A percentile compares a stretch with the other conserved stretches of the same genome.
These are phyloP conservation scores for Leptinotarsa juncta DNA, from an alignment of 2,888 invertebrate species.

Conservation along the genomic window DNA sequence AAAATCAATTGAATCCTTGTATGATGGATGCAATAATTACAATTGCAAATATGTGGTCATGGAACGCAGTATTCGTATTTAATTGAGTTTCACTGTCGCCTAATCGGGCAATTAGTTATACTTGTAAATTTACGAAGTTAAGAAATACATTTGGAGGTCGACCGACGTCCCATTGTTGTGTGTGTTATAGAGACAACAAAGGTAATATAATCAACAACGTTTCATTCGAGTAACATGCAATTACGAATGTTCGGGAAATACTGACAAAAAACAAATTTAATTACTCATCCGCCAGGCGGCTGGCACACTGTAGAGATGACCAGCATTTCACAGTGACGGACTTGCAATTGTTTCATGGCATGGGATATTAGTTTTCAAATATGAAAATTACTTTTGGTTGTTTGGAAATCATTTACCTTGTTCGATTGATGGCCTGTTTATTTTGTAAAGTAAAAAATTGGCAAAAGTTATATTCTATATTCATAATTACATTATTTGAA, in stretches of 20 bases:
- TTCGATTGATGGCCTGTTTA: too few species aligned
- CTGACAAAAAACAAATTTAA: neutral
- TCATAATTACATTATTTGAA: too few species aligned
- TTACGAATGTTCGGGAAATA: neutral
- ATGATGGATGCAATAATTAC: neutral
- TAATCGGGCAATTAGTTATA: slow-evolving; percentile 3
- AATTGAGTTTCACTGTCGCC: neutral
- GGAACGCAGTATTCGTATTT: neutral
- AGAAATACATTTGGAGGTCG: slow-evolving; percentile 1
- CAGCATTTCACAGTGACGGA: neutral
- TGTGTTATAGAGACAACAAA: slow-evolving; percentile 11
- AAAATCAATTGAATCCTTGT: too few species aligned
- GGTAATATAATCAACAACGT: slow-evolving; percentile 11
- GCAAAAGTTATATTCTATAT: too few species aligned
- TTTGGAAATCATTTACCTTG: too few species aligned
- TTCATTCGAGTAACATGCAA: slow-evolving; percentile 7
- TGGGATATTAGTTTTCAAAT: too few species aligned
- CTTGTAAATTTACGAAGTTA: neutral
- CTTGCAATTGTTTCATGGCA: neutral
- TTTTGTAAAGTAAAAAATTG: too few species aligned
- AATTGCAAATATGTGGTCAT: slow-evolving; percentile 23
- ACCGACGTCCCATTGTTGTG: neutral
- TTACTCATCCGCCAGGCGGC: neutral
- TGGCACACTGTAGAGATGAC: neutral
- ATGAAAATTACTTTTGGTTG: too few species aligned